Evolutionary conservation across 1,140 invertebrate genomes (phyloP).

Genomic region (Drosophila parvula): DNA sequence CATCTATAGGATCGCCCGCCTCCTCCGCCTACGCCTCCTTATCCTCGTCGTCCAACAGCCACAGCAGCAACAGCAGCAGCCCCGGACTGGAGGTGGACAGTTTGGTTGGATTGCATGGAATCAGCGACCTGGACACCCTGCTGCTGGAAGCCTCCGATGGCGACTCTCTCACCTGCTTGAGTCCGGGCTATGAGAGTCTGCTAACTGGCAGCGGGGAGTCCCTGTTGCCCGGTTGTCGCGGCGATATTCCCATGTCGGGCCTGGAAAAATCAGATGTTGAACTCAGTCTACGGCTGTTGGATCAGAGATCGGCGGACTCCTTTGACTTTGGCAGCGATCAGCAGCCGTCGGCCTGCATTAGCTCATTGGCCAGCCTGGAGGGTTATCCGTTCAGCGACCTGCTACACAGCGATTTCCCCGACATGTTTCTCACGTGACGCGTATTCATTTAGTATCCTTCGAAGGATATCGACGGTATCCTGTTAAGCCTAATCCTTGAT

Average conservation of each 20-base stretch:
- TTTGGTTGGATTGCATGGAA: slow-evolving; percentile 49
- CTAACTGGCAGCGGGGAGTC: slow-evolving; percentile 33
- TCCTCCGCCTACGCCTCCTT: slow-evolving; percentile 57
- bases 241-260: slow-evolving; percentile 64
- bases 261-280: slow-evolving; percentile 75
- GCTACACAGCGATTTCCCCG: slow-evolving; percentile 68
- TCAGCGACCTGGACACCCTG: slow-evolving; percentile 73
- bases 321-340: slow-evolving; percentile 73
- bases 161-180: slow-evolving; percentile 84
- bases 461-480: slow-evolving; percentile 4
- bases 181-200: slow-evolving; percentile 54
- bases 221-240: slow-evolving; percentile 49
- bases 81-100: slow-evolving; percentile 51
- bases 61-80: slow-evolving; percentile 46
- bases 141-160: slow-evolving; percentile 86
- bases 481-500: slow-evolving; percentile 52
- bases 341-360: slow-evolving; percentile 78
- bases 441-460: slow-evolving; percentile 21
- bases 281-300: slow-evolving; percentile 73
- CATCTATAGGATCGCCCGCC: slow-evolving; percentile 62
- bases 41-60: slow-evolving; percentile 31
- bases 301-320: slow-evolving; percentile 67
- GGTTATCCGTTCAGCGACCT: slow-evolving; percentile 72
- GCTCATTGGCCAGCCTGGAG: slow-evolving; percentile 71
- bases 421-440: slow-evolving; percentile 80